phyloP scores from a whole-genome alignment of 2,888 invertebrate genomes.

The Arenicola marina region DNA sequence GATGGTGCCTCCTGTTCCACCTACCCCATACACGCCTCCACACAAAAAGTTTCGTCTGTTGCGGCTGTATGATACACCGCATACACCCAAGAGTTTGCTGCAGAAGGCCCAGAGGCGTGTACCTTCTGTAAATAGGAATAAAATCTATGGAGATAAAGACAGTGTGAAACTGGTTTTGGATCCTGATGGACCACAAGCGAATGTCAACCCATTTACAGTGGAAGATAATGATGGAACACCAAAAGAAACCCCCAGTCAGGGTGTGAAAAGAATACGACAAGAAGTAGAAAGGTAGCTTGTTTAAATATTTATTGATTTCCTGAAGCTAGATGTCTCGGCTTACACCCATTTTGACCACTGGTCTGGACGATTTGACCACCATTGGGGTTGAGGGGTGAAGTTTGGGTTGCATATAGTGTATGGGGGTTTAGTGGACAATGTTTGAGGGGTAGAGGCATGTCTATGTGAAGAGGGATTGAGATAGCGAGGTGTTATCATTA shows the following conservation, averaged over 20 bases:
- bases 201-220: constrained; percentile 79
- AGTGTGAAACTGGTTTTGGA: constrained; percentile 1
- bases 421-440: no score
- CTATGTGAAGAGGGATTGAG: no score
- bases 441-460: no score
- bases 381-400: no score
- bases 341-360: no score
- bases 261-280: constrained; percentile 73
- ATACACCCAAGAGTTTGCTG: constrained; percentile 81
- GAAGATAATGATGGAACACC: constrained; percentile 40
- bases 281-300: constrained; percentile 44
- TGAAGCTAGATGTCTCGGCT: no score
- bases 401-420: no score
- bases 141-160: background rate
- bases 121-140: constrained; percentile 16
- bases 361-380: no score
- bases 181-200: constrained; percentile 56
- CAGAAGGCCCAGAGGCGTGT: constrained; percentile 65
- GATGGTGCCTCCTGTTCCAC: constrained; percentile 1
- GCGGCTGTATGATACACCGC: constrained; percentile 81
- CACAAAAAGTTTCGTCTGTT: constrained; percentile 59
- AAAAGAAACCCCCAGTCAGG: constrained; percentile 65
- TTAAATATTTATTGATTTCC: no score
- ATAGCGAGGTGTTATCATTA: no score
- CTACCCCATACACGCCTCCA: constrained; percentile 63